Conservation (phyloP, 2,888 invertebrate species). For the Caenorhabditis sp. region DNA sequence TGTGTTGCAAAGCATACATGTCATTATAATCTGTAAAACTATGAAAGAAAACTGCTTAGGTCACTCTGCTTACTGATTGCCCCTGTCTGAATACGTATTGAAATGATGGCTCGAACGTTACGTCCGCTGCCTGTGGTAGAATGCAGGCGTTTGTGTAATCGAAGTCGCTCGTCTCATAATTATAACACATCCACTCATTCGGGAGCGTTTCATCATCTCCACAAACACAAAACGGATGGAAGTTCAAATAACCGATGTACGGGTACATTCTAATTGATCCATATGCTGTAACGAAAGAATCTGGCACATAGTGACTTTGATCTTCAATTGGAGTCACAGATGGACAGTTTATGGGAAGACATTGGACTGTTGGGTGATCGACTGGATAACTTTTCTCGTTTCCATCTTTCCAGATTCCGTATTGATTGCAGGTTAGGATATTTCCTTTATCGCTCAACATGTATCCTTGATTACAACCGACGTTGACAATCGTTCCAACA, state of each 20-base stretch:
- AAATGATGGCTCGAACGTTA: background rate
- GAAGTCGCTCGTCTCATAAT: background rate
- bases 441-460: background rate
- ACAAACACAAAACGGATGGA: conserved; percentile 56
- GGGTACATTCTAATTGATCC: conserved; percentile 28
- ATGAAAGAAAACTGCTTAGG: no score
- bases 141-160: conserved; percentile 22
- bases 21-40: conserved; percentile 26
- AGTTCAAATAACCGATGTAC: background rate
- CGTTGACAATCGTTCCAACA: conserved; percentile 2
- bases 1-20: conserved; percentile 26
- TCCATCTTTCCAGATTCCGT: conserved; percentile 3
- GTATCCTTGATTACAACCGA: conserved; percentile 26
- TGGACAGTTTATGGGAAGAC: conserved; percentile 13
- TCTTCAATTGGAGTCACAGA: conserved; percentile 6
- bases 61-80: conserved; percentile 15
- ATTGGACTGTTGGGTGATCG: background rate
- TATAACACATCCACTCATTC: conserved; percentile 38
- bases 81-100: conserved; percentile 12
- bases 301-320: background rate
- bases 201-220: background rate
- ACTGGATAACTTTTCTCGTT: background rate
- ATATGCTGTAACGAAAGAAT: background rate
- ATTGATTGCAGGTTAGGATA: background rate
- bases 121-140: conserved; percentile 27